These are phyloP conservation scores for Philantomba maxwellii DNA, from an alignment of 2,113 vertebrate genomes.

Conservation along the genomic window DNA sequence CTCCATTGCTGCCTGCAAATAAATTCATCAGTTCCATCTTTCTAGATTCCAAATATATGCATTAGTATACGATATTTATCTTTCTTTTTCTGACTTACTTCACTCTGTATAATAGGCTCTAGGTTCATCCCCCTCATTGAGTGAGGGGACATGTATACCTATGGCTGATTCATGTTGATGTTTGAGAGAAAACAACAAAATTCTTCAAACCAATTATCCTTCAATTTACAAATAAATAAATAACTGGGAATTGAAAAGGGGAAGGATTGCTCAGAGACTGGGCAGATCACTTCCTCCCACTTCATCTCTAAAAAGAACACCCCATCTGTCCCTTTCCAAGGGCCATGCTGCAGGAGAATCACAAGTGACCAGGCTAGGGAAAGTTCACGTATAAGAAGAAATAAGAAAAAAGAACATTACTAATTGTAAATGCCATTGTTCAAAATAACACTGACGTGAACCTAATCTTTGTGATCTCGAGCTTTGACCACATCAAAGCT, in stretches of 20 bases:
- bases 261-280: background rate
- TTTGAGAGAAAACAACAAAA: background rate
- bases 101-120: background rate
- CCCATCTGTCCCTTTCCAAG: background rate
- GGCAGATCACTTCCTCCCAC: background rate
- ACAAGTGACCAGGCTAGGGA: background rate
- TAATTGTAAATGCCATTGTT: background rate
- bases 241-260: background rate
- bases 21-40: background rate
- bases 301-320: background rate
- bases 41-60: background rate
- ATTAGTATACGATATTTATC: background rate
- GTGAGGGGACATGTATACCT: background rate
- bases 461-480: background rate
- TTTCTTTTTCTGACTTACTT: background rate
- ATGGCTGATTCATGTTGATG: background rate
- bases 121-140: background rate
- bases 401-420: background rate
- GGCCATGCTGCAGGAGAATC: background rate
- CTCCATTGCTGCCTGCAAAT: background rate
- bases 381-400: background rate
- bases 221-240: background rate
- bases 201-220: background rate
- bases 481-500: background rate
- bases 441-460: background rate